Base-by-base conservation (phyloP, 2,888 invertebrate species). In the Anarsia innoxiella region DNA sequence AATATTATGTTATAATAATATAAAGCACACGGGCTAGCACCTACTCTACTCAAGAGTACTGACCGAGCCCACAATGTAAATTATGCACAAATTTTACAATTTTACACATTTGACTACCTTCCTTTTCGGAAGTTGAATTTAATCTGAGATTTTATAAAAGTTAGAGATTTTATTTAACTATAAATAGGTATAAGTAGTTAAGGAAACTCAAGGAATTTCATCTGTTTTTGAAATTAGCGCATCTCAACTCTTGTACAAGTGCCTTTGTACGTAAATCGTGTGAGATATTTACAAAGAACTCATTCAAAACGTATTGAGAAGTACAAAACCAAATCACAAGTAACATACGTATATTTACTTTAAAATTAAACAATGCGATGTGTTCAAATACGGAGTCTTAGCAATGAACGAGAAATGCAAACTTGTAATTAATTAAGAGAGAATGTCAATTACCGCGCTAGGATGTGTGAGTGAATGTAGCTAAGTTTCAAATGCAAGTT, bases 101-200 rank as follows among this genome's bases (percentile, higher is more conserved):
- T 12, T 32, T 28, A 28, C 12, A 26, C n/a, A 11, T 25, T 36
- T 30, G 6, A 14, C n/a, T 19, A 16, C 9, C 23, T 30, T 30
- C 25, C 27, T 25, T 31, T 15, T n/a, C 5, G 27, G 30, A 15
- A 16, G 28, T 41, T 19, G 27, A 41, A 37, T 37, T 35, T 41
- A 35, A 35, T 28, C 31, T 41, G 38, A 37, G 35, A 39, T 52
- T 60, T 61, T 63, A 51, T 56, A 56, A 43, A 36, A 51, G 59
- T 57, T 56, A 28, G n/a, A 28, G n/a, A 28, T 28, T 12, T 12
- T 28, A 13, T 12, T 28, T 25, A 25, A n/a, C 8, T 19, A 5
- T 19, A 5, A 9, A 25, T 9, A 4, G 5, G n/a, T 5, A 9
- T 9, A 25, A n/a, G 2, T 25, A 9, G n/a, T 9, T 25, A n/a